Evolutionary conservation across 2,113 vertebrate genomes (phyloP).

Genomic region (Rousettus leschenaultii): DNA sequence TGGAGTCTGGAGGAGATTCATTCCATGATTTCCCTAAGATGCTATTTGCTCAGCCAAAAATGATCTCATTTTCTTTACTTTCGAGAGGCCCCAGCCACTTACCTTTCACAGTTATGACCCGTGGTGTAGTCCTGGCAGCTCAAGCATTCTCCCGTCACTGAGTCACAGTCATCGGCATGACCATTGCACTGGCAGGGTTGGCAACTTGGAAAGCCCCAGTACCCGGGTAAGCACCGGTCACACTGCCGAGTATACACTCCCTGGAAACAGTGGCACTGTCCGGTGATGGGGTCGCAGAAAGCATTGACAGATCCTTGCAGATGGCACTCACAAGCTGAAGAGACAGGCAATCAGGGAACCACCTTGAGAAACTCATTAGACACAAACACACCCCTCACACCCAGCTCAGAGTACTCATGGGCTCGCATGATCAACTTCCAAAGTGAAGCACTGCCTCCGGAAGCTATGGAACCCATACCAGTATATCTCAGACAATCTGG

Average conservation of each 20-base stretch:
- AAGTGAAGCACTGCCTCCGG: fast-evolving
- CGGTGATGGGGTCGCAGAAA: conserved; percentile 89
- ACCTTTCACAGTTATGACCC: conserved; percentile 94
- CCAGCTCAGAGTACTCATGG: fast-evolving
- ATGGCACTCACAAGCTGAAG: conserved; percentile 90
- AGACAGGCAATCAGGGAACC: not conserved
- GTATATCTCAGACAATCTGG: fast-evolving
- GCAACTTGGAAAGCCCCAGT: conserved; percentile 96
- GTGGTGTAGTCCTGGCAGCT: conserved; percentile 89
- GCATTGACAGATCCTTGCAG: conserved; percentile 86
- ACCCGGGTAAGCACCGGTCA: conserved; percentile 90
- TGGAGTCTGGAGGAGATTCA: not conserved
- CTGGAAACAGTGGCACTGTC: conserved; percentile 91
- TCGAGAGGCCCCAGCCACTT: fast-evolving
- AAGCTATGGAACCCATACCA: not conserved
- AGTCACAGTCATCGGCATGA: conserved; percentile 88
- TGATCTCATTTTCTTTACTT: not conserved
- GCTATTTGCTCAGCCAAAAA: not conserved
- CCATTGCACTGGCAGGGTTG: conserved; percentile 93
- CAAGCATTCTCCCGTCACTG: conserved; percentile 87
- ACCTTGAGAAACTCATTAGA: not conserved
- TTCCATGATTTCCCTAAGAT: not conserved
- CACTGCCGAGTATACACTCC: conserved; percentile 91
- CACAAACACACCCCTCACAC: not conserved
- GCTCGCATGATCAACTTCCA: fast-evolving